phyloP scores from a whole-genome alignment of 2,888 invertebrate genomes.

The Epirrita christyi region DNA sequence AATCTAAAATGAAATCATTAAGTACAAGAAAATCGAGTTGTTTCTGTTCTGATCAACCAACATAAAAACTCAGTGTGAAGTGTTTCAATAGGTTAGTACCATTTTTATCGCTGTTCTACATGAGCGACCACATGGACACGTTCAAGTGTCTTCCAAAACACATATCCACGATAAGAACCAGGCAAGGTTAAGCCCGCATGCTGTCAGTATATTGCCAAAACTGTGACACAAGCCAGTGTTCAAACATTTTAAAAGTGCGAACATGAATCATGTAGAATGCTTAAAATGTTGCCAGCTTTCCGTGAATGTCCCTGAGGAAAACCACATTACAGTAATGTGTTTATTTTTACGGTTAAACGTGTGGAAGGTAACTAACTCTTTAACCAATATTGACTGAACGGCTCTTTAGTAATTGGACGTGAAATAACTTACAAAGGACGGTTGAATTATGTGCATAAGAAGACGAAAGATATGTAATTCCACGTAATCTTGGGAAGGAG shows the following conservation, averaged over 20 bases:
- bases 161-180: conserved; percentile 22
- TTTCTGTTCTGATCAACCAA: too few relatives aligned
- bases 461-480: conserved; percentile 3
- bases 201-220: conserved; percentile 13
- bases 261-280: conserved; percentile 24
- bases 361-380: conserved; percentile 32
- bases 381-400: conserved; percentile 34
- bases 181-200: conserved; percentile 23
- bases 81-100: neutral
- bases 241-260: conserved; percentile 7
- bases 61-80: neutral
- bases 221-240: conserved; percentile 10
- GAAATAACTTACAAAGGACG: conserved; percentile 11
- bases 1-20: too few relatives aligned
- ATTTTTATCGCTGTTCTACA: neutral
- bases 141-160: conserved; percentile 15
- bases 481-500: neutral
- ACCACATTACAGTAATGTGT: conserved; percentile 32
- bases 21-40: too few relatives aligned
- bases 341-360: conserved; percentile 32
- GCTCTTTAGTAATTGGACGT: conserved; percentile 31
- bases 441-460: conserved; percentile 5
- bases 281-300: conserved; percentile 23
- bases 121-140: conserved; percentile 11
- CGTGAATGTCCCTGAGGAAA: conserved; percentile 33